phyloP scores from a whole-genome alignment of 2,113 vertebrate genomes.

The Mesoclemmys tuberculata region DNA sequence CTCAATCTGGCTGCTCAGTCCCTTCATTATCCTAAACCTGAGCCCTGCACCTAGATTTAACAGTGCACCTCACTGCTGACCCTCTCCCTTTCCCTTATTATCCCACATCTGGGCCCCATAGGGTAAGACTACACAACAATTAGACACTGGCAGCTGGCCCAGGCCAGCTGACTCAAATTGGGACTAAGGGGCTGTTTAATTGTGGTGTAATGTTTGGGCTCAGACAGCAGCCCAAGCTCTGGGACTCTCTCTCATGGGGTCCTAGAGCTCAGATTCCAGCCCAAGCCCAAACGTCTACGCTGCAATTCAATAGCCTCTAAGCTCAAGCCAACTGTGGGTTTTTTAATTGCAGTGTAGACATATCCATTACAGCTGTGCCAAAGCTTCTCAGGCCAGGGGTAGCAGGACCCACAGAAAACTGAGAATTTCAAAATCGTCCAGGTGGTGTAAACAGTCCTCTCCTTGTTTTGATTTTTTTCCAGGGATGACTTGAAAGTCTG shows the following conservation, averaged over 20 bases:
- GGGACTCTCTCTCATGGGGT: neutral
- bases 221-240: neutral
- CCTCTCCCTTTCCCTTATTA: neutral
- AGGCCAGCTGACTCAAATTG: neutral
- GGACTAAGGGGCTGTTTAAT: neutral
- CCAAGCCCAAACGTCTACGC: neutral
- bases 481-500: neutral
- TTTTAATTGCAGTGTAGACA: neutral
- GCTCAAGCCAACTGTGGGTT: neutral
- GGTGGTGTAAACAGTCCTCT: neutral
- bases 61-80: fast-evolving
- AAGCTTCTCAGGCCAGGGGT: neutral
- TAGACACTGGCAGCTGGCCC: neutral
- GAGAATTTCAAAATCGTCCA: neutral
- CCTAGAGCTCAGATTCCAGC: neutral
- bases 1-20: fast-evolving
- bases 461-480: neutral
- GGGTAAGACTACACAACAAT: neutral
- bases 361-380: neutral
- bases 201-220: neutral
- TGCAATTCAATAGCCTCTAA: neutral
- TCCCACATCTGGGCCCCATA: neutral
- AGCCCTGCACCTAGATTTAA: neutral
- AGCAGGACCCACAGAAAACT: neutral
- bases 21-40: neutral